Conservation (phyloP, 1,140 invertebrate genomes). For the Ceratitis capitata region DNA sequence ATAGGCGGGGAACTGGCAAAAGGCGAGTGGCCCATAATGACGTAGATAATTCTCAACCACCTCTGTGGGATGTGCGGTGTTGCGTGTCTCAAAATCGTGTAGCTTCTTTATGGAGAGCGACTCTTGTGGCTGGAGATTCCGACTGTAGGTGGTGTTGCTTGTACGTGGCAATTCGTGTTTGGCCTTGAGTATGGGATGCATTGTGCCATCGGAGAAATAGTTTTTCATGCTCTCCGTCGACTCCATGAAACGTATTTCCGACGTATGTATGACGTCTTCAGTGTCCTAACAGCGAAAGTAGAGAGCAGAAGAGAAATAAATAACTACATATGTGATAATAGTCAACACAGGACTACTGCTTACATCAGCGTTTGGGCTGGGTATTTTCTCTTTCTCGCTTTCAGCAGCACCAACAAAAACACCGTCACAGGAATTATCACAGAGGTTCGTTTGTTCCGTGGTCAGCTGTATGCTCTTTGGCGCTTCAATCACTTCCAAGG, state of each 20-base stretch:
- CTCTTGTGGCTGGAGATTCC: neutral
- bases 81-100: conserved; percentile 2
- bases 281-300: conserved; percentile 29
- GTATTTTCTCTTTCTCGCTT: neutral
- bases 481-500: conserved; percentile 6
- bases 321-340: neutral
- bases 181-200: neutral
- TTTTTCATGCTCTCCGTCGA: conserved; percentile 39
- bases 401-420: neutral
- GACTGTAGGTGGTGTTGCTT: neutral
- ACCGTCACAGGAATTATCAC: neutral
- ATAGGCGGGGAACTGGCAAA: neutral
- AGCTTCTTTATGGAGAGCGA: conserved; percentile 16
- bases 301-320: neutral
- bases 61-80: neutral
- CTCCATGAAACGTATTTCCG: conserved; percentile 40
- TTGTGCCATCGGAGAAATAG: conserved; percentile 9
- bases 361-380: neutral
- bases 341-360: neutral
- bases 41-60: conserved; percentile 31
- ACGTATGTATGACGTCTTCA: conserved; percentile 31
- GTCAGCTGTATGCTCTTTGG: conserved; percentile 1
- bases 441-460: neutral
- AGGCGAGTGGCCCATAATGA: neutral
- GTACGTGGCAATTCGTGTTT: neutral